Evolutionary conservation across 2,113 vertebrate species (phyloP).

Genomic region (Xiphorhynchus elegans): DNA sequence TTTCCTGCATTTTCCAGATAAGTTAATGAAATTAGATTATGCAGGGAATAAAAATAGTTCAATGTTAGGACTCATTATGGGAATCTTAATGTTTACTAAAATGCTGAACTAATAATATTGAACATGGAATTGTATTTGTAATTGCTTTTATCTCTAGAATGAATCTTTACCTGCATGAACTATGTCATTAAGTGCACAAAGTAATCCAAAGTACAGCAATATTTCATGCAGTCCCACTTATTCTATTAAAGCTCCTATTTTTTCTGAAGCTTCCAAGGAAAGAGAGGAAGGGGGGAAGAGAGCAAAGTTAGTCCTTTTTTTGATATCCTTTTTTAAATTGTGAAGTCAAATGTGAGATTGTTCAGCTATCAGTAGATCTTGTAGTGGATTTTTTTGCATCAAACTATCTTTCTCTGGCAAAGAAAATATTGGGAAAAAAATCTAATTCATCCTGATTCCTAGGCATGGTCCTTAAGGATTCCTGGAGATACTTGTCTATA

Average conservation of each 20-base stretch:
- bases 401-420: not conserved
- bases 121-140: not conserved
- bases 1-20: conserved; percentile 16
- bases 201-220: not conserved
- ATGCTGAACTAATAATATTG: conserved; percentile 11
- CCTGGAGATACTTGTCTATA: not conserved
- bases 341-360: not conserved
- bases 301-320: not conserved
- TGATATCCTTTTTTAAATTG: not conserved
- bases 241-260: not conserved
- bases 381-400: not conserved
- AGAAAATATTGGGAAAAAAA: not conserved
- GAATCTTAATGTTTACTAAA: not conserved
- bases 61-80: not conserved
- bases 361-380: not conserved
- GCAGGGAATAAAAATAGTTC: conserved; percentile 22
- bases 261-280: not conserved
- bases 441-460: not conserved
- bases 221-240: not conserved
- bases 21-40: conserved; percentile 18
- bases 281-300: rapidly evolving
- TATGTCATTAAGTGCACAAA: not conserved
- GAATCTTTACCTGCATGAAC: not conserved
- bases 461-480: not conserved
- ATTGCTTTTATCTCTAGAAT: not conserved